Conservation (phyloP, 2,113 vertebrate genomes). For the Anseranas semipalmata region DNA sequence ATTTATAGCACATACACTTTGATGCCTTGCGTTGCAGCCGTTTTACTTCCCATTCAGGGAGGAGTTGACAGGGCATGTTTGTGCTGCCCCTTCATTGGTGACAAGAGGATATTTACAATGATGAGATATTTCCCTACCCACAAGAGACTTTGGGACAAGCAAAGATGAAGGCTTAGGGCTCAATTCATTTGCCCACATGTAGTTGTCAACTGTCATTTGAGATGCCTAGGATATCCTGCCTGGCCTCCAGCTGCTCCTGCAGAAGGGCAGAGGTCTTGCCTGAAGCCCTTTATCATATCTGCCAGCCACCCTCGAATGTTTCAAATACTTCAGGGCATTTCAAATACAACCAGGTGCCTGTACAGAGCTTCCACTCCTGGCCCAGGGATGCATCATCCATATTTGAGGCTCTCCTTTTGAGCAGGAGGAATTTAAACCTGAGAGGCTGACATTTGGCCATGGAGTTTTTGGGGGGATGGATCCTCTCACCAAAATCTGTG, state of each 20-base stretch:
- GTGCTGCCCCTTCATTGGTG: not conserved
- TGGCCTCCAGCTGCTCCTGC: conserved; percentile 51
- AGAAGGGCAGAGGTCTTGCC: conserved; percentile 49
- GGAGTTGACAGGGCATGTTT: not conserved
- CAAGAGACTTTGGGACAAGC: not conserved
- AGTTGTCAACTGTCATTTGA: conserved; percentile 32
- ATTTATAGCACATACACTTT: not conserved
- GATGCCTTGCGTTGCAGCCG: not conserved
- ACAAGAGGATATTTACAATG: not conserved
- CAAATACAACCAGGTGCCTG: conserved; percentile 24
- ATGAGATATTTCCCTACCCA: not conserved
- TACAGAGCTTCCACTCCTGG: not conserved
- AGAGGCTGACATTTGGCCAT: not conserved
- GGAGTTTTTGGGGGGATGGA: not conserved
- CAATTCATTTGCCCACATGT: not conserved
- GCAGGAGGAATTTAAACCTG: not conserved
- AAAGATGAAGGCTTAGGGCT: not conserved
- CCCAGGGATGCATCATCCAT: not conserved
- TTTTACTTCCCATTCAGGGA: not conserved
- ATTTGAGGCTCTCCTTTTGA: not conserved
- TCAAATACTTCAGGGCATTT: conserved; percentile 8
- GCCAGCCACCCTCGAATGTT: not conserved
- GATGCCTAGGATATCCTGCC: conserved; percentile 37
- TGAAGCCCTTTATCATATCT: conserved; percentile 30
- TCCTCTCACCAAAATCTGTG: not conserved